A percentile compares a stretch with the other conserved stretches of the same genome.
Evolutionary conservation across 2,888 invertebrate genomes (phyloP).

Genomic region (Macrophya annulata): DNA sequence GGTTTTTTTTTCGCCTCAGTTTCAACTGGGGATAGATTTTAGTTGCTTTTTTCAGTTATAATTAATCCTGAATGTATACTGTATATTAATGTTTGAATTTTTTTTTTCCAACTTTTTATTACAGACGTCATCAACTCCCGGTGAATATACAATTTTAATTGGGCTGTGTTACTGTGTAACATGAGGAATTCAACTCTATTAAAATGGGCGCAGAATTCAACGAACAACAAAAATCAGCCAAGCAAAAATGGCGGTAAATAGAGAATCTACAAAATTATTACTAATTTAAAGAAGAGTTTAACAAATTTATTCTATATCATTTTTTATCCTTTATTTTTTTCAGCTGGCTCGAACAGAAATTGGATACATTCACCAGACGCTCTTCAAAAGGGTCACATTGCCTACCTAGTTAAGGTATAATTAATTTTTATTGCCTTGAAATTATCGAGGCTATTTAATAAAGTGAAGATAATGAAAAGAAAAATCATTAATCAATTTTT

Average conservation of each 20-base stretch:
- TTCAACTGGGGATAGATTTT: not conserved
- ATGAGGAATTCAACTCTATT: conserved; percentile 83
- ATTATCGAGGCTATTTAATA: not conserved
- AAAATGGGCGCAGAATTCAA: conserved; percentile 83
- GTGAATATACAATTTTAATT: conserved; percentile 22
- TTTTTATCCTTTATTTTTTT: conserved; percentile 55
- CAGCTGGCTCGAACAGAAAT: conserved; percentile 82
- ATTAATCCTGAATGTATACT: conserved; percentile 3
- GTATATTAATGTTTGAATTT: not conserved
- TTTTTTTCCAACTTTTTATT: conserved; percentile 54
- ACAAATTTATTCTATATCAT: conserved; percentile 23
- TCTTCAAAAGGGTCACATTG: conserved; percentile 96
- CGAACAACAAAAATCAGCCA: conserved; percentile 79
- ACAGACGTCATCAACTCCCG: conserved; percentile 58
- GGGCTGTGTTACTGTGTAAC: conserved; percentile 56
- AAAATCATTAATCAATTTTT: not conserved
- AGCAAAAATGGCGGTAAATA: conserved; percentile 76
- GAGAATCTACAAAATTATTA: conserved; percentile 56
- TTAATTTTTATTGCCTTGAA: not conserved
- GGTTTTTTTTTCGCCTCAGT: not conserved
- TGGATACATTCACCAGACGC: conserved; percentile 98
- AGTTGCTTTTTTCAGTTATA: not conserved
- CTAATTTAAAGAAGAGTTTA: not conserved
- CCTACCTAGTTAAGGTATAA: conserved; percentile 97
- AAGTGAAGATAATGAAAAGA: not conserved